Percentiles rank a stretch among this genome's conserved stretches.
Evolutionary conservation across 2,797 vertebrate genomes (phyloP).

Genomic region (Myotis findleyi): DNA sequence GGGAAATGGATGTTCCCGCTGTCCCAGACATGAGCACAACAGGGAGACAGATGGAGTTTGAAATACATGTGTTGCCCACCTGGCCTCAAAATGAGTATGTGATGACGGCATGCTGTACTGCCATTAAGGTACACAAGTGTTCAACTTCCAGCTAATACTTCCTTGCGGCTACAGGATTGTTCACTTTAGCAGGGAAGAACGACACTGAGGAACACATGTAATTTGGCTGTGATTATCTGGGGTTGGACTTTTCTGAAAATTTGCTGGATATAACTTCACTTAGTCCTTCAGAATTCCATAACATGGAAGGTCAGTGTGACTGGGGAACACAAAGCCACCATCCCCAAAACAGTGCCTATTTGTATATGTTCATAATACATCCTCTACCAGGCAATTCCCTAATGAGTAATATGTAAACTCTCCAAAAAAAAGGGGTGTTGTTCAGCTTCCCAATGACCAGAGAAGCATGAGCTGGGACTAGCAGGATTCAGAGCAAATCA

Average conservation of each 20-base stretch:
- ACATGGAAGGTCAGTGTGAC: neutral
- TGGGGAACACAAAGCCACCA: neutral
- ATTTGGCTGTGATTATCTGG: neutral
- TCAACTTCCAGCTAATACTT: neutral
- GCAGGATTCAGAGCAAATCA: neutral
- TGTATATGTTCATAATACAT: neutral
- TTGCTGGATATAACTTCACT: neutral
- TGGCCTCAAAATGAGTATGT: neutral
- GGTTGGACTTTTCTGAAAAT: neutral
- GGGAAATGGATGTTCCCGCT: neutral
- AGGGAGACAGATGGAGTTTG: neutral
- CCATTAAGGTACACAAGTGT: neutral
- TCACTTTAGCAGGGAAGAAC: neutral
- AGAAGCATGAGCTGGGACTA: neutral
- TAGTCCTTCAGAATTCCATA: neutral
- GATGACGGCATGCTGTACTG: neutral
- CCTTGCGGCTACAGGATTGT: too few species aligned
- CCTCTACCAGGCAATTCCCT: neutral
- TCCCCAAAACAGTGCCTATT: neutral
- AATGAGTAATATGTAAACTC: fast-evolving
- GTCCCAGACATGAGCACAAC: neutral
- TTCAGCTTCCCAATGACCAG: neutral
- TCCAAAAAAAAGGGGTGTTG: neutral
- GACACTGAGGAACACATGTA: neutral
- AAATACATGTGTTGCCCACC: neutral